Evolutionary conservation across 2,888 invertebrate genomes (phyloP).

Genomic region (Oscheius myriophilus): DNA sequence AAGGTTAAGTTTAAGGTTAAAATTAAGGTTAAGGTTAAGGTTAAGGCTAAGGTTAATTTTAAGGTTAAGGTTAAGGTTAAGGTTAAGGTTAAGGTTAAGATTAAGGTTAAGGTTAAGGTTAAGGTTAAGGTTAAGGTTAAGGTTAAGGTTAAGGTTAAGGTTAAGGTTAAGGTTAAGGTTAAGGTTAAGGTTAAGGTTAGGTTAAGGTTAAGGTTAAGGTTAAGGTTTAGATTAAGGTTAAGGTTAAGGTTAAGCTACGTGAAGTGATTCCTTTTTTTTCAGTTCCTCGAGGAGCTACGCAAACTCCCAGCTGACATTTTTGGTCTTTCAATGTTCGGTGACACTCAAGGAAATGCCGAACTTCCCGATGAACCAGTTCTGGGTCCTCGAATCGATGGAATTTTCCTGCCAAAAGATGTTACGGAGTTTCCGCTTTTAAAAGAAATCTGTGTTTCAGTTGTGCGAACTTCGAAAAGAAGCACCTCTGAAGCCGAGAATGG

Average conservation of each 20-base stretch:
- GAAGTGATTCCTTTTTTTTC: too few species aligned
- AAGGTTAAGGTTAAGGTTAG: background rate
- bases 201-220: too few species aligned
- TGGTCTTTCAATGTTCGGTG: slow-evolving; percentile 19
- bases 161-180: too few species aligned
- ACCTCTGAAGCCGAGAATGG: slow-evolving; percentile 42
- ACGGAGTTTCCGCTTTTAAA: too few species aligned
- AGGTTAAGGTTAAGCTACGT: too few species aligned
- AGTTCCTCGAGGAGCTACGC: slow-evolving; percentile 39
- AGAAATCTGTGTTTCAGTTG: background rate
- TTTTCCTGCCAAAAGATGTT: slow-evolving; percentile 33
- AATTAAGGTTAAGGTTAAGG: too few species aligned
- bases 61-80: too few species aligned
- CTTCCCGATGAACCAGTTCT: background rate
- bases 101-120: too few species aligned
- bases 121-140: background rate
- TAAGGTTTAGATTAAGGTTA: too few species aligned
- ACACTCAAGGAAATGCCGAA: background rate
- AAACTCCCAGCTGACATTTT: slow-evolving; percentile 40
- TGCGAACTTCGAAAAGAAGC: slow-evolving; percentile 35
- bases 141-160: background rate
- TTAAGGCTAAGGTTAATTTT: background rate
- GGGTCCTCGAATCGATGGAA: slow-evolving; percentile 27
- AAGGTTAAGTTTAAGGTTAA: background rate
- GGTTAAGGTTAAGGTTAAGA: background rate